These are phyloP conservation scores for Apaloderma vittatum DNA, from an alignment of 2,113 vertebrate genomes.

Conservation along the genomic window DNA sequence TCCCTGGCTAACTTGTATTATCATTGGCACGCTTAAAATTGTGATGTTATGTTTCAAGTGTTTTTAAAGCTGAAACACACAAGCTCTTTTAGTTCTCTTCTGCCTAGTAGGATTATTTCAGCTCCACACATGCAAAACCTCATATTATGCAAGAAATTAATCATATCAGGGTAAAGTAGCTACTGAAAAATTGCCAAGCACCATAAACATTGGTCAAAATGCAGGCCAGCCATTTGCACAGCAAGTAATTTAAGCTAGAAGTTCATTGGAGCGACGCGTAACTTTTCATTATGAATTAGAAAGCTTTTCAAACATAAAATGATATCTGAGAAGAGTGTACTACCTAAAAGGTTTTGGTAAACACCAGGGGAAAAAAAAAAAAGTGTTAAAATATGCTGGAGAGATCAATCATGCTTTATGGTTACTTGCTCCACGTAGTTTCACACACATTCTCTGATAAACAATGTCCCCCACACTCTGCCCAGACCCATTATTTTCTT, in stretches of 20 bases:
- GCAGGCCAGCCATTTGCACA: slow-evolving; percentile 75
- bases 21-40: slow-evolving; percentile 70
- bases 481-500: slow-evolving; percentile 78
- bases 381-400: slow-evolving; percentile 78
- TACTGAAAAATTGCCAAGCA: slow-evolving; percentile 84
- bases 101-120: slow-evolving; percentile 77
- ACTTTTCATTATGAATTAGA: slow-evolving; percentile 85
- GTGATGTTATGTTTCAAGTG: slow-evolving; percentile 84
- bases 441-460: slow-evolving; percentile 76
- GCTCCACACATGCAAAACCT: slow-evolving; percentile 74
- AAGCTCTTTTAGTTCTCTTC: slow-evolving; percentile 77
- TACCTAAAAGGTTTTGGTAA: slow-evolving; percentile 82
- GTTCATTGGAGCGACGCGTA: slow-evolving; percentile 70
- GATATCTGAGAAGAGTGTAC: slow-evolving; percentile 75
- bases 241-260: slow-evolving; percentile 80
- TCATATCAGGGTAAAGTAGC: slow-evolving; percentile 83
- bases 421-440: slow-evolving; percentile 68
- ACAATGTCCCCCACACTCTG: slow-evolving; percentile 77
- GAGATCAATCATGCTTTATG: slow-evolving; percentile 75
- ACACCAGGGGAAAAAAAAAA: slow-evolving; percentile 48
- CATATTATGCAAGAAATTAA: slow-evolving; percentile 84
- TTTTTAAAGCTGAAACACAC: slow-evolving; percentile 79
- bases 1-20: slow-evolving; percentile 54
- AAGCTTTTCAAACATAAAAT: slow-evolving; percentile 80
- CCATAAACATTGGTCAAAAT: slow-evolving; percentile 85